Evolutionary conservation across 2,113 vertebrate genomes (phyloP), one percentile per base, ranked within the genome.

Genomic region (Dunckerocampus dactyliophorus): DNA sequence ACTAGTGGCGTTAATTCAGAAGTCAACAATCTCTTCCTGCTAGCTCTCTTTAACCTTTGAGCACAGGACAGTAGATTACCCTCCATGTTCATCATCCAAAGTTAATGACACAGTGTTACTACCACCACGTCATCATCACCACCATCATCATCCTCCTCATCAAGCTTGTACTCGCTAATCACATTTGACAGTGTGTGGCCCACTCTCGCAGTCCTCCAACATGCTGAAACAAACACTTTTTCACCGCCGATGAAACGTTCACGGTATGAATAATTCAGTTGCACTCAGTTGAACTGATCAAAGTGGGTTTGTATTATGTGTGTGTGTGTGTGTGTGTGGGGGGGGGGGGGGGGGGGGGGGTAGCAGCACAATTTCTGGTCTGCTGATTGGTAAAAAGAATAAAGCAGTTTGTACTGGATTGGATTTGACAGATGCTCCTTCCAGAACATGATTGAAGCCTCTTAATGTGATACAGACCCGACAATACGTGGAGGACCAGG

Each of bases 401-500:
- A 78, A 81, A 79, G 64, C 81, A 65, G 71, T 84, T 88, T 85
- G 72, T 71, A 70, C 68, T 81, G 72, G 75, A 67, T 69, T 55
- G 79, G 79, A 86, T 89, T 88, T 81, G 79, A 84, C 84, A 79
- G 87, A 82, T 71, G 62, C 69, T 74, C 69, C 59, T 75, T 76
- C 69, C 63, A 72, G 71, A 71, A 73, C 70, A 20, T 78, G 75
- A 83, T 85, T 74, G 75, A 56, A 84, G 76, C 46, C 61, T 75
- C 59, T 60, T 59, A 74, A 68, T 76, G 54, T 74, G 62, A 69
- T 54, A 62, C 47, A 24, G 53, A 73, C 20, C 43, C 46, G 47
- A 34, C 58, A 37, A 72, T 75, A 14, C 42, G 16, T n/a, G 24
- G 10, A 59, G 61, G 17, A 55, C 28, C 7, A 6, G 62, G 39